Evolutionary conservation across 2,888 invertebrate genomes (phyloP).

Genomic region (Perithous albicinctus): DNA sequence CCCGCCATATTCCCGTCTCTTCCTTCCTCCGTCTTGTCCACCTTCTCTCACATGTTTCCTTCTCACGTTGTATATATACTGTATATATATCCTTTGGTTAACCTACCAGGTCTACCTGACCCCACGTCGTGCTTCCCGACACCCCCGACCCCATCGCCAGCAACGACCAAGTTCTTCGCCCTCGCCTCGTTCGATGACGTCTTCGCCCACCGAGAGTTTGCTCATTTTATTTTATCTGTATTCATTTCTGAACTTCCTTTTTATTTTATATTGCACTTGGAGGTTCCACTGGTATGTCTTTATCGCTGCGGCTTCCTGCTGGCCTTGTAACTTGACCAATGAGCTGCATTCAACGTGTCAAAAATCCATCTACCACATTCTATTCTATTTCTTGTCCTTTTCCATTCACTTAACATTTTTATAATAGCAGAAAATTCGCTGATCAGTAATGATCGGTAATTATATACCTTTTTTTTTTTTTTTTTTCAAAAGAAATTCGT

Average conservation of each 20-base stretch:
- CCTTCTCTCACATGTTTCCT: constrained; percentile 43
- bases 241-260: constrained; percentile 3
- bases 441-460: constrained; percentile 3
- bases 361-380: constrained; percentile 8
- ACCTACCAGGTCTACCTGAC: constrained; percentile 62
- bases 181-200: constrained; percentile 37
- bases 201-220: constrained; percentile 20
- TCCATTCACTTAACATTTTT: neutral
- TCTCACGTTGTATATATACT: neutral
- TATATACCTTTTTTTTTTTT: neutral
- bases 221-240: constrained; percentile 34
- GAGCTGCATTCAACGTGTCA: neutral
- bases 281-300: neutral
- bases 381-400: neutral
- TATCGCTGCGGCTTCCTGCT: constrained; percentile 47
- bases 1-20: neutral
- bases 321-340: constrained; percentile 20
- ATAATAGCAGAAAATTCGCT: neutral
- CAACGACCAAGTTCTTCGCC: constrained; percentile 46
- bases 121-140: constrained; percentile 51
- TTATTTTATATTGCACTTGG: neutral
- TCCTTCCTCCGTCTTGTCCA: constrained; percentile 24
- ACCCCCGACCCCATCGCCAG: constrained; percentile 39
- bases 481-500: neutral
- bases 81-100: constrained; percentile 37